A percentile compares a stretch with the other conserved stretches of the same genome.
These are phyloP conservation scores for Thunnus albacares DNA, from an alignment of 2,797 vertebrate species.

Conservation along the genomic window DNA sequence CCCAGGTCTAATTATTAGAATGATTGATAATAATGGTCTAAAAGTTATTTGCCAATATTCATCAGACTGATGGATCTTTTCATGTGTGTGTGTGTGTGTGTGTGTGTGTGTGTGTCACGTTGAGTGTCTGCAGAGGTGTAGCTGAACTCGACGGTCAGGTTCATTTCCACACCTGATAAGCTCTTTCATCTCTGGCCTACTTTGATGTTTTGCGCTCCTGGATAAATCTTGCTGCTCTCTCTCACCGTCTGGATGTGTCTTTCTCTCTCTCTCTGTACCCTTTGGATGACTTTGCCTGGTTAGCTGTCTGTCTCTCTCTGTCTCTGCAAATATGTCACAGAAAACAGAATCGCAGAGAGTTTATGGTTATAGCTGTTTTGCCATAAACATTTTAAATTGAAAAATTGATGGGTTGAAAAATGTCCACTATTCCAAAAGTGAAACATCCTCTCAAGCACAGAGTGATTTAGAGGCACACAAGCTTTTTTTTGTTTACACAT, in stretches of 20 bases:
- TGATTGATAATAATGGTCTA: background rate
- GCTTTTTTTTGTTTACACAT: background rate
- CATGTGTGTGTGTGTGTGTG: background rate
- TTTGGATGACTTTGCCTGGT: slow-evolving; percentile 55
- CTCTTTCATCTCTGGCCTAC: slow-evolving; percentile 79
- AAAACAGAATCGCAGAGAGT: background rate
- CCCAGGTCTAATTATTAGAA: slow-evolving; percentile 1
- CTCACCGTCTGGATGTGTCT: slow-evolving; percentile 48
- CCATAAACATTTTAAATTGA: background rate
- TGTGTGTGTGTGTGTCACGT: slow-evolving; percentile 46
- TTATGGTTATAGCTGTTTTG: background rate
- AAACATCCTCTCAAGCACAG: background rate
- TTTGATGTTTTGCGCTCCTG: slow-evolving; percentile 79
- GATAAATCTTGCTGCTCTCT: slow-evolving; percentile 69
- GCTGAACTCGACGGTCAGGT: slow-evolving; percentile 71
- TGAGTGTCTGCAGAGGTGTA: slow-evolving; percentile 56
- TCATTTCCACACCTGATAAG: slow-evolving; percentile 82
- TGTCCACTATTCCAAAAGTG: background rate
- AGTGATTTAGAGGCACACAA: background rate
- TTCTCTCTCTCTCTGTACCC: slow-evolving; percentile 27
- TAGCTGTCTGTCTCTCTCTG: slow-evolving; percentile 51
- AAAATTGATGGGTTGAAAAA: background rate
- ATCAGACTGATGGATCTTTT: slow-evolving; percentile 13
- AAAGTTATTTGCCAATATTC: slow-evolving; percentile 14
- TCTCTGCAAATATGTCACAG: slow-evolving; percentile 7